phyloP scores from a whole-genome alignment of 2,797 vertebrate genomes.

The Cossypha heuglini region DNA sequence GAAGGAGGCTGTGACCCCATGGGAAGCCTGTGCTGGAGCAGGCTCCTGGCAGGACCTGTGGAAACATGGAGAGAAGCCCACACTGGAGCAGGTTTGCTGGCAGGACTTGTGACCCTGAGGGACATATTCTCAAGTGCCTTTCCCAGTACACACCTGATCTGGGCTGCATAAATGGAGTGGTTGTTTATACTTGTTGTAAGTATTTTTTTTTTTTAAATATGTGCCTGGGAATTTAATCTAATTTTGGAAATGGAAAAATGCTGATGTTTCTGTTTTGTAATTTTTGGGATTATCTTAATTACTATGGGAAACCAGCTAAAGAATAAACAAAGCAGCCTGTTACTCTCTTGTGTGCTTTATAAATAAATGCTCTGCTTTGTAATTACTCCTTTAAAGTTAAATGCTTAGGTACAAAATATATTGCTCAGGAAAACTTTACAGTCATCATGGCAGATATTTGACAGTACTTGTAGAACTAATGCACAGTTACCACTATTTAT shows the following conservation, averaged over 20 bases:
- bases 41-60: background rate
- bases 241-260: background rate
- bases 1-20: background rate
- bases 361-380: background rate
- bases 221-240: background rate
- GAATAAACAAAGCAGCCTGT: background rate
- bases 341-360: background rate
- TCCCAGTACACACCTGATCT: background rate
- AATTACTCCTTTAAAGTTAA: background rate
- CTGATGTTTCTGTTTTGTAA: background rate
- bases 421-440: background rate
- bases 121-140: background rate
- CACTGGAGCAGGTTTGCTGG: background rate
- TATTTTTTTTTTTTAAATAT: background rate
- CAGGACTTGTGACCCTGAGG: background rate
- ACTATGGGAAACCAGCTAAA: background rate
- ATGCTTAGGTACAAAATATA: background rate
- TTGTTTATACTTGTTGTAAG: background rate
- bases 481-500: background rate
- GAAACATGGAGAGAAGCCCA: background rate
- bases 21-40: background rate
- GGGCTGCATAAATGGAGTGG: background rate
- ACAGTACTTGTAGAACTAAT: background rate
- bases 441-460: constrained; percentile 1
- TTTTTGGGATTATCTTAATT: constrained; percentile 28